These are phyloP conservation scores for Mustelus asterias DNA, from an alignment of 2,113 vertebrate species.

Conservation along the genomic window DNA sequence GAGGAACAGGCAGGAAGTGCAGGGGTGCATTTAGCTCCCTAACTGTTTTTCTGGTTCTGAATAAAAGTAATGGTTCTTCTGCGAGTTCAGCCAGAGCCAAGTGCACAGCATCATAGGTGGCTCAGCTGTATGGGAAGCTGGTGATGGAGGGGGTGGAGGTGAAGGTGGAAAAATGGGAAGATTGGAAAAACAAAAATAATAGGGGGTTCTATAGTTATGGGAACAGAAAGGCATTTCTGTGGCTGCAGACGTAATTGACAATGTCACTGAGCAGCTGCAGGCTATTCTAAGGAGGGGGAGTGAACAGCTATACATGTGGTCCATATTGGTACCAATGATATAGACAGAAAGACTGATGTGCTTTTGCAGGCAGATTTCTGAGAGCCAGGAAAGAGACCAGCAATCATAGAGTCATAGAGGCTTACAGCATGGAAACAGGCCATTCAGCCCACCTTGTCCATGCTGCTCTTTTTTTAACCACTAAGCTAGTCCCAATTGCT, in stretches of 20 bases:
- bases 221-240: neutral
- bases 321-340: neutral
- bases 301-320: neutral
- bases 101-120: neutral
- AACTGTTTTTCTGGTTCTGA: neutral
- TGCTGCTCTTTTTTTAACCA: too few species aligned
- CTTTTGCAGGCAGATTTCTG: neutral
- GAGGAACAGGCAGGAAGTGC: neutral
- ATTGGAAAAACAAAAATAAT: neutral
- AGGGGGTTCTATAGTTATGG: neutral
- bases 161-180: neutral
- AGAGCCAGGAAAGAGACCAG: neutral
- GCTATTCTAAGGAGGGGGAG: neutral
- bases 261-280: neutral
- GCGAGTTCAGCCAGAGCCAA: neutral
- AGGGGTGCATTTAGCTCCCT: neutral
- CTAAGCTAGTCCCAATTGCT: too few species aligned
- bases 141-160: too few species aligned
- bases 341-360: too few species aligned
- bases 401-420: too few species aligned
- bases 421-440: too few species aligned
- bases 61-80: neutral
- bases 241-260: neutral
- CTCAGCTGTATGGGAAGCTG: neutral
- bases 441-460: too few species aligned